Conservation (phyloP, 2,797 vertebrate species). For the Apogon hyalosoma region DNA sequence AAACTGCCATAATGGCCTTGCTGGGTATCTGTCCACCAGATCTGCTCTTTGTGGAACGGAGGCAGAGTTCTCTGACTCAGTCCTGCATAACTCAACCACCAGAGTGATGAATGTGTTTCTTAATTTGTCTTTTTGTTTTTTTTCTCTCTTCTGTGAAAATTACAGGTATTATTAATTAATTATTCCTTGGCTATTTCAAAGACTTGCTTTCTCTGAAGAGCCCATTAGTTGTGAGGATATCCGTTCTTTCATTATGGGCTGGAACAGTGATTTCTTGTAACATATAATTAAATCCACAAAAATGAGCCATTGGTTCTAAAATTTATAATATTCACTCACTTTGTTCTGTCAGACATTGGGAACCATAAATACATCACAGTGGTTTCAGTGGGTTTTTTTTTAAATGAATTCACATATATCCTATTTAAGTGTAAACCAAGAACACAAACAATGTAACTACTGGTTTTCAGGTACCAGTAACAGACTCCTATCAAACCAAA, state of each 20-base stretch:
- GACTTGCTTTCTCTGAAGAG: slow-evolving; percentile 21
- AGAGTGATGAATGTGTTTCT: no score
- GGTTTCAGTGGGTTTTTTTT: slow-evolving; percentile 9
- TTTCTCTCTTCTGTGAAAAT: not conserved
- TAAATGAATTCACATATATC: not conserved
- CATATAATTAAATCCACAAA: not conserved
- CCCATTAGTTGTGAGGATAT: slow-evolving; percentile 10
- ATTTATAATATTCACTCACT: not conserved
- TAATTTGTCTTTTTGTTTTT: no score
- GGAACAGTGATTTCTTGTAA: not conserved
- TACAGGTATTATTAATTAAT: slow-evolving; percentile 9
- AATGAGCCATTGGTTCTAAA: not conserved
- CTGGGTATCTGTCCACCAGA: no score
- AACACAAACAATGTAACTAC: not conserved
- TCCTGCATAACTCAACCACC: no score
- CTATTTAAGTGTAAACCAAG: no score
- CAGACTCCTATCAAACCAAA: no score
- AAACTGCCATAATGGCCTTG: no score
- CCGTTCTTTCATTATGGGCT: not conserved
- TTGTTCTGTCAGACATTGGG: slow-evolving; percentile 6
- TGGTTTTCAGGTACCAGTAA: no score
- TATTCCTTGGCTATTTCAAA: slow-evolving; percentile 3
- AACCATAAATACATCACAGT: slow-evolving; percentile 1
- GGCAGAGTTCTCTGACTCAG: no score
- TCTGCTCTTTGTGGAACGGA: no score